Percentiles rank a stretch among this genome's conserved stretches.
phyloP scores from a whole-genome alignment of 2,797 vertebrate genomes.

The Poeciliopsis infans region DNA sequence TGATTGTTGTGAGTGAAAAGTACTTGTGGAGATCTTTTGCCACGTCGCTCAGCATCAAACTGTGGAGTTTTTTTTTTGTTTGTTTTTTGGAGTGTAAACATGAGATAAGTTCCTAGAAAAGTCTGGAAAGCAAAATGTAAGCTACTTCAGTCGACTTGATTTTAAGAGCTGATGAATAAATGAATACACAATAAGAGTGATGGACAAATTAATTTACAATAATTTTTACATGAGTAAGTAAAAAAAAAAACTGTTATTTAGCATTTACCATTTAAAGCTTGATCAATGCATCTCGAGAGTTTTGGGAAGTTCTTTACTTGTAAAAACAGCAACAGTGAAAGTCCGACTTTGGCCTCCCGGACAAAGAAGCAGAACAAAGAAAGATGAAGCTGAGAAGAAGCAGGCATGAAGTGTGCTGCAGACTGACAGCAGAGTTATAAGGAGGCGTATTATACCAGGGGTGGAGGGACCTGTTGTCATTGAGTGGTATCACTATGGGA shows the following conservation, averaged over 20 bases:
- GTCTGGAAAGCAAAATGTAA: not conserved
- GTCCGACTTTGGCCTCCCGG: not conserved
- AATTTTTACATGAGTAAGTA: not conserved
- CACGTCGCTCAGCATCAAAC: not conserved
- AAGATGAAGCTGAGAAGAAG: slow-evolving; percentile 16
- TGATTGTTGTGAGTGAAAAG: not conserved
- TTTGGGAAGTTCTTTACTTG: not conserved
- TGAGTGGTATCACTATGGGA: slow-evolving; percentile 60
- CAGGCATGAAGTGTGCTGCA: slow-evolving; percentile 30
- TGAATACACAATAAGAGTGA: not conserved
- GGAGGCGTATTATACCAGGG: slow-evolving; percentile 23
- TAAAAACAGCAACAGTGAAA: not conserved
- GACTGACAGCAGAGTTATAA: slow-evolving; percentile 33
- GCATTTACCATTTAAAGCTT: not conserved
- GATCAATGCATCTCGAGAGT: not conserved
- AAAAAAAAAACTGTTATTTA: not conserved
- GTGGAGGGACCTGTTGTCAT: slow-evolving; percentile 46
- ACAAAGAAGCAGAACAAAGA: slow-evolving; percentile 13
- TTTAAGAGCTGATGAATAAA: not conserved
- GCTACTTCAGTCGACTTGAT: not conserved
- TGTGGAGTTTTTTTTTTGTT: not conserved
- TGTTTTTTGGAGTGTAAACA: slow-evolving; percentile 2
- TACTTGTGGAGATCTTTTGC: not conserved
- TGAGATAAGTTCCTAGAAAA: slow-evolving; percentile 7
- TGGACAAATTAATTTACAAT: not conserved